A percentile compares a stretch with the other conserved stretches of the same genome.
Evolutionary conservation across 1,140 invertebrate species (phyloP).

Genomic region (Pseudomyrmex sp.): DNA sequence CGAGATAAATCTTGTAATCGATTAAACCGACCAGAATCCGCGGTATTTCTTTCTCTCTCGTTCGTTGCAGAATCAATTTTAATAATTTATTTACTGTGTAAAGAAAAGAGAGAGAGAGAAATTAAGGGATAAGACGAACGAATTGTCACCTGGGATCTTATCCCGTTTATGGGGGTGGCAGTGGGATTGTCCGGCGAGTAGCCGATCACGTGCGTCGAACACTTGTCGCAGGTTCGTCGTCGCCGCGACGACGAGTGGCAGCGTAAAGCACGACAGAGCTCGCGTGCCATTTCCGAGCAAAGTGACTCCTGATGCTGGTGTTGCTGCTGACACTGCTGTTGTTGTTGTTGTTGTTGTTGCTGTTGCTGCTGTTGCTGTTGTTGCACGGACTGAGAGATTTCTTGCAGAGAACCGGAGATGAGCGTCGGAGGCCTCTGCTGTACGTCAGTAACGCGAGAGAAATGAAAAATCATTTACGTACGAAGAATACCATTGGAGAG

Average conservation of each 20-base stretch:
- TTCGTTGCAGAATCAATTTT: no score
- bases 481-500: background rate
- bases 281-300: slow-evolving; percentile 93
- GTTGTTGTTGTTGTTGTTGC: slow-evolving; percentile 85
- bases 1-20: no score
- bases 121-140: background rate
- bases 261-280: slow-evolving; percentile 91
- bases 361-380: slow-evolving; percentile 81
- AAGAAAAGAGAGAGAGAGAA: no score
- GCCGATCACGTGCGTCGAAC: slow-evolving; percentile 85
- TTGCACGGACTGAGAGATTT: slow-evolving; percentile 79
- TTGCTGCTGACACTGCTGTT: slow-evolving; percentile 85
- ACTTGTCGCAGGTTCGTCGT: slow-evolving; percentile 89
- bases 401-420: slow-evolving; percentile 81
- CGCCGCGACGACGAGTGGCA: slow-evolving; percentile 89
- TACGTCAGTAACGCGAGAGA: background rate
- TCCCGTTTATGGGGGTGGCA: slow-evolving; percentile 82
- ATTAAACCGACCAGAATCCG: no score
- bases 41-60: no score
- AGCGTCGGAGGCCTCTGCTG: slow-evolving; percentile 74
- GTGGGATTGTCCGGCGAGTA: slow-evolving; percentile 83
- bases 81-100: no score
- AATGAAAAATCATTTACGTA: background rate
- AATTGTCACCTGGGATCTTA: slow-evolving; percentile 81
- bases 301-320: slow-evolving; percentile 89